Percentiles rank a stretch among this genome's conserved stretches.
Conservation (phyloP, 2,797 vertebrate species). For the Octomys mimax region DNA sequence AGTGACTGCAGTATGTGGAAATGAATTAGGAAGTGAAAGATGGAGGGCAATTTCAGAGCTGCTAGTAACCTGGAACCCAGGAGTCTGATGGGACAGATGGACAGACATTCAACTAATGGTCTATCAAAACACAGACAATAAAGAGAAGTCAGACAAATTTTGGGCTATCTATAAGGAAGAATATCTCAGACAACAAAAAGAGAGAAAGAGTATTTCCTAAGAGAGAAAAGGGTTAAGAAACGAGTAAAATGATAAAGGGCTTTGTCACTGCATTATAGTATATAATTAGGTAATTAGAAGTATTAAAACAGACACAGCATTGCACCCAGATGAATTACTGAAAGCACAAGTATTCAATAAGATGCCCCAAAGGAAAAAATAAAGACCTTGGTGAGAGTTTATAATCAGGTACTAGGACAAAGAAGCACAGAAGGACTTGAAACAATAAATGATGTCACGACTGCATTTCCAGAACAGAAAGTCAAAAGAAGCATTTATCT, state of each 20-base stretch:
- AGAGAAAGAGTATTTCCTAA: conserved; percentile 59
- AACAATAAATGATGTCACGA: conserved; percentile 54
- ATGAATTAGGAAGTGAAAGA: background rate
- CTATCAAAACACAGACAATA: background rate
- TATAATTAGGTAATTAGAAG: conserved; percentile 83
- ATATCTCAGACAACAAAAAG: conserved; percentile 59
- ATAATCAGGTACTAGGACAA: conserved; percentile 66
- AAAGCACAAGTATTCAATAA: conserved; percentile 80
- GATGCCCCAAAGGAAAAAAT: conserved; percentile 59
- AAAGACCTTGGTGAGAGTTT: conserved; percentile 77
- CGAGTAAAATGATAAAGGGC: conserved; percentile 73
- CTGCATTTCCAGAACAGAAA: conserved; percentile 68
- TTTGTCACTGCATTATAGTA: conserved; percentile 71
- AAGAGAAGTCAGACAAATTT: background rate
- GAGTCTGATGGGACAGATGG: background rate
- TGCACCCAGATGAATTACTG: conserved; percentile 80
- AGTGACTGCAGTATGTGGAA: background rate
- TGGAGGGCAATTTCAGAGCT: background rate
- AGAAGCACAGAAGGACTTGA: conserved; percentile 53
- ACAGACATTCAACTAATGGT: background rate
- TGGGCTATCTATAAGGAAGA: background rate
- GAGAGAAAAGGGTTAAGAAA: conserved; percentile 81
- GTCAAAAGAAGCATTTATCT: conserved; percentile 65
- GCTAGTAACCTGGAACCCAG: background rate
- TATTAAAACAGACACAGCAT: conserved; percentile 83